Percentiles rank a stretch among this genome's conserved stretches.
Evolutionary conservation across 2,797 vertebrate species (phyloP).

Genomic region (Platalea minor): DNA sequence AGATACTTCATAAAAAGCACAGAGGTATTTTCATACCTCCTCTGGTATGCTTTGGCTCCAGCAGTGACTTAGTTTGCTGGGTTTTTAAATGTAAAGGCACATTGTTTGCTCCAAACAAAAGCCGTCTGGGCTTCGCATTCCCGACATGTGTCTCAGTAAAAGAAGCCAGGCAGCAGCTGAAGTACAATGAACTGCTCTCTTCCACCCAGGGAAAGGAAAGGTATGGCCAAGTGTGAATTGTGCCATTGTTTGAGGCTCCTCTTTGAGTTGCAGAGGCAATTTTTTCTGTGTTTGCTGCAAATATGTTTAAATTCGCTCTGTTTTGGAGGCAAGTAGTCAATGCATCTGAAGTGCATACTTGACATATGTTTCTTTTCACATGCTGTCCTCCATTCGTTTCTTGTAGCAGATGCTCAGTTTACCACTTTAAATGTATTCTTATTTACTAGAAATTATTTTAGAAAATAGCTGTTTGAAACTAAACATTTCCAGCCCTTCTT

Average conservation of each 20-base stretch:
- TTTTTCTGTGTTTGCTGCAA: slow-evolving; percentile 31
- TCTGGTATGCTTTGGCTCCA: neutral
- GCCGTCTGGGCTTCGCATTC: neutral
- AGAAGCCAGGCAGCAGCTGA: neutral
- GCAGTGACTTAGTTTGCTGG: neutral
- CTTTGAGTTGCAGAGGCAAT: neutral
- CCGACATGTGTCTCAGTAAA: neutral
- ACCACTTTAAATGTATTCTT: slow-evolving; percentile 58
- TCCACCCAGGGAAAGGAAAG: neutral
- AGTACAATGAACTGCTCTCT: neutral
- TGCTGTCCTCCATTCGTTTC: slow-evolving; percentile 60
- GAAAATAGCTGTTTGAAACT: slow-evolving; percentile 52
- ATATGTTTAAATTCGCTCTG: slow-evolving; percentile 17
- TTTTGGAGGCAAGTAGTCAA: slow-evolving; percentile 61
- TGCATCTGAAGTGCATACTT: slow-evolving; percentile 61
- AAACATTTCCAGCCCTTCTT: slow-evolving; percentile 50
- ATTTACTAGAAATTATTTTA: slow-evolving; percentile 65
- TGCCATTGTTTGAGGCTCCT: neutral
- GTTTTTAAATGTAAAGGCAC: neutral
- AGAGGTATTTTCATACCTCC: neutral
- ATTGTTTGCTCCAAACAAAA: neutral
- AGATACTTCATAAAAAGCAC: neutral
- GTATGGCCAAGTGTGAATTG: neutral
- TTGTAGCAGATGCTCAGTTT: slow-evolving; percentile 66
- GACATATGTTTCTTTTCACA: slow-evolving; percentile 65